Evolutionary conservation across 2,888 invertebrate genomes (phyloP).

Genomic region (Chrysolina haemoptera): DNA sequence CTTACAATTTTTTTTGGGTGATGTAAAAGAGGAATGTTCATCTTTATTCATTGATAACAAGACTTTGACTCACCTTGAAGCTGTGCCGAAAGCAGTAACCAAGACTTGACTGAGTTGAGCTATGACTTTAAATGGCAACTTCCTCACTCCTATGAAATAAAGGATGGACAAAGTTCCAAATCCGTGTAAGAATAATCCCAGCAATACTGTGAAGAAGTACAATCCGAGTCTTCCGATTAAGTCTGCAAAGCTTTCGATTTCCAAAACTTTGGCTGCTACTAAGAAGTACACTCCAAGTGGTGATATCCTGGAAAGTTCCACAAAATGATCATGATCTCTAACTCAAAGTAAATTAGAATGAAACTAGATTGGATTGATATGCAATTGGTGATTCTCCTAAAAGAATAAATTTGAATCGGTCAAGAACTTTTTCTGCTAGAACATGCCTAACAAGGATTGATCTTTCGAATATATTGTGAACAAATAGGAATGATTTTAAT

Average conservation of each 20-base stretch:
- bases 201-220: constrained; percentile 93
- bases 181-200: constrained; percentile 94
- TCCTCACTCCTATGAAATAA: constrained; percentile 86
- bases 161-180: constrained; percentile 91
- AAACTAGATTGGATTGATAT: too few relatives aligned
- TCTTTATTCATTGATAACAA: not conserved
- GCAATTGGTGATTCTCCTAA: too few relatives aligned
- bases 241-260: constrained; percentile 88
- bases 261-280: constrained; percentile 91
- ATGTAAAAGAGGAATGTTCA: too few relatives aligned
- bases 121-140: constrained; percentile 86
- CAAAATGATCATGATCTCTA: constrained; percentile 4
- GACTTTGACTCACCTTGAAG: constrained; percentile 78
- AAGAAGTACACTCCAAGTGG: constrained; percentile 92
- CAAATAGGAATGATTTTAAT: too few relatives aligned
- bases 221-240: constrained; percentile 90
- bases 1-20: too few relatives aligned
- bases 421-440: too few relatives aligned
- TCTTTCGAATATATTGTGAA: too few relatives aligned
- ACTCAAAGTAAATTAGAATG: too few relatives aligned
- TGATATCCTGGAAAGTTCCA: constrained; percentile 79
- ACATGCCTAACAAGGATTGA: too few relatives aligned
- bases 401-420: too few relatives aligned
- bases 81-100: constrained; percentile 96
- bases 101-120: constrained; percentile 91